Evolutionary conservation across 2,113 vertebrate genomes (phyloP), one percentile per base, ranked within the genome.

Genomic region (Bostrychus sinensis): DNA sequence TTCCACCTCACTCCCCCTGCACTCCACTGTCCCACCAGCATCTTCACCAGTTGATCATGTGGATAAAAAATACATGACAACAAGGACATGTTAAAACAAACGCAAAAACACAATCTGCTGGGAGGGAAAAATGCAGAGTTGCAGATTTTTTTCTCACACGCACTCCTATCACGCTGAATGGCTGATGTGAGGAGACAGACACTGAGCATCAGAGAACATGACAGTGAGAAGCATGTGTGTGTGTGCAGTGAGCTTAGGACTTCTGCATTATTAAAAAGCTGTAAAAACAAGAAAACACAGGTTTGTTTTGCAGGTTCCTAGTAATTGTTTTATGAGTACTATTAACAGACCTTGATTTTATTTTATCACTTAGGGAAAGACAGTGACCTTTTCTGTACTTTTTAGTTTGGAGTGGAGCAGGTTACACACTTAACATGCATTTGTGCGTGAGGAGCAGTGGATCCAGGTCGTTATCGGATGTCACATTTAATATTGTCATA

Each of bases 101-200:
- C n/a, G 36, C 63, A 56, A 32, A 70, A 61, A 78, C 22, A 80
- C 65, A 72, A 72, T 77, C 80, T 68, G 62, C 83, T 76, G 74
- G 72, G 74, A 68, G 54, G 62, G 68, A 74, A 88, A 91, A 90
- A 75, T 85, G 89, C 89, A 55, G 70, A 82, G 78, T 89, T 89
- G 89, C 89, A 84, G 57, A 85, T 89, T 90, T 86, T 67, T 82
- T 82, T 65, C 37, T 39, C 37, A 39, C 83, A 80, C 82, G 70
- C 32, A 85, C 65, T 80, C 89, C 86, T 87, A 80, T 87, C 70
- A 72, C 74, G 12, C 66, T 92, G 70, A 91, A 90, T 90, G 83
- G 81, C 79, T 89, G 80, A 92, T 91, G 86, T 78, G 65, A 25
- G n/a, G 66, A 66, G 62, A 79, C 68, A 60, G 56, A 66, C 58